Base-by-base conservation (phyloP, 2,113 vertebrate species). In the Corynorhinus townsendii region DNA sequence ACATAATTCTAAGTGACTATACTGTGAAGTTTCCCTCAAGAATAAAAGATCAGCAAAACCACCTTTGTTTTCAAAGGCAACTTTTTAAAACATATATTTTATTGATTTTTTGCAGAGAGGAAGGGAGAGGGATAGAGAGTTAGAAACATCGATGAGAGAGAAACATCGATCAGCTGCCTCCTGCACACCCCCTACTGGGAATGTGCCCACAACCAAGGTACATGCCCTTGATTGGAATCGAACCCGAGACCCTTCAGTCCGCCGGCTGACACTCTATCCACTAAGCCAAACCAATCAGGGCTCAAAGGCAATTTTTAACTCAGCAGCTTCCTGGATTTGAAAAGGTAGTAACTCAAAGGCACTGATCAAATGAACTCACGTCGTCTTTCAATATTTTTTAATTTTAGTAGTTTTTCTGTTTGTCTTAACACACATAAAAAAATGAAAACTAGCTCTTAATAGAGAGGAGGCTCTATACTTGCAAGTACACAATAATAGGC, bases 311-410 rank as follows among this genome's bases (percentile, higher is more conserved):
- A 22, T 40, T 96, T 91, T 79, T 86, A 89, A 90, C 62, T 87
- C 47, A 76, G 56, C 73, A 24, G 73, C 47, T 76, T 94, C 28
- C 83, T 91, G 62, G 49, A 79, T 12, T 62, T 91, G 24, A 86
- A 94, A 95, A 77, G 38, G n/a, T 49, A 30, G 22, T 66, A 93
- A 94, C 40, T 52, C 38, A 86, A 77, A 91, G 89, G 69, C 22
- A 72, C 17, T 81, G 73, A 91, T 72, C 38, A 76, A 76, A 5
- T 82, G 83, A 89, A 68, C 30, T 91, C 79, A 54, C 62, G 52
- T 96, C 59, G 52, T 49, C 66, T 95, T 93, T 76, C 45, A 69
- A 75, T 71, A 22, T 28, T 85, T 95, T 86, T 80, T 85, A 88
- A 38, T 92, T 94, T 86, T 77, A 72, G 49, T 64, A 77, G 14